Base-by-base conservation (phyloP, 1,140 invertebrate species). In the Cardiocondyla obscurior region DNA sequence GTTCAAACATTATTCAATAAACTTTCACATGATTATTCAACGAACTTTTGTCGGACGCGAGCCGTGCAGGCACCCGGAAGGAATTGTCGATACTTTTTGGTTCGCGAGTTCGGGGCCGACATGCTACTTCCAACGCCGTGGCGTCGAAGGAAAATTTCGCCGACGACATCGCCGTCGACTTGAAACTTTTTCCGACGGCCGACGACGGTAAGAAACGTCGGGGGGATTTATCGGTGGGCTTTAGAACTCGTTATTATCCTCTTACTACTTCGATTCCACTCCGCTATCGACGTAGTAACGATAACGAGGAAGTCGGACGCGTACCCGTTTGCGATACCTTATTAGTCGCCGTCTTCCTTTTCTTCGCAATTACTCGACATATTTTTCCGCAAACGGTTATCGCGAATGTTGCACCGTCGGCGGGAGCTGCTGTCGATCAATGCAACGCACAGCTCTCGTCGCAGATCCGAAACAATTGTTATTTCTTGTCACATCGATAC, bases 191-290 rank as follows among this genome's bases (percentile, higher is more conserved):
- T 64, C 70, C 44, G 28, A 28, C 51, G 25, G 39, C 36, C 53
- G 77, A 44, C 53, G 77, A 70, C 67, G 51, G 67, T 28, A 81
- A 58, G 70, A 67, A 65, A 73, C 53, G 51, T 65, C 70, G 64
- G 0, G 30, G 81, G 83, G 88, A 89, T 90, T 89, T 89, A 90
- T 90, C 82, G 65, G 83, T 70, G 67, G 62, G 82, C 84, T 89
- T 90, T 84, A 89, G 86, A 90, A 87, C 88, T 85, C 85, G 87
- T 90, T 91, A 90, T 88, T 90, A 90, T 90, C 86, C 86, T 90
- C 84, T 90, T 89, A 88, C 88, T 83, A 81, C 76, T 57, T 81
- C 81, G 81, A 83, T 90, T 90, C 60, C 81, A 88, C 83, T 90
- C 89, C 85, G 87, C 90, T 90, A 90, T 86, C 90, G 83, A 28